Conservation (phyloP, 1,140 invertebrate genomes). For the Meloidogyne floridensis region DNA sequence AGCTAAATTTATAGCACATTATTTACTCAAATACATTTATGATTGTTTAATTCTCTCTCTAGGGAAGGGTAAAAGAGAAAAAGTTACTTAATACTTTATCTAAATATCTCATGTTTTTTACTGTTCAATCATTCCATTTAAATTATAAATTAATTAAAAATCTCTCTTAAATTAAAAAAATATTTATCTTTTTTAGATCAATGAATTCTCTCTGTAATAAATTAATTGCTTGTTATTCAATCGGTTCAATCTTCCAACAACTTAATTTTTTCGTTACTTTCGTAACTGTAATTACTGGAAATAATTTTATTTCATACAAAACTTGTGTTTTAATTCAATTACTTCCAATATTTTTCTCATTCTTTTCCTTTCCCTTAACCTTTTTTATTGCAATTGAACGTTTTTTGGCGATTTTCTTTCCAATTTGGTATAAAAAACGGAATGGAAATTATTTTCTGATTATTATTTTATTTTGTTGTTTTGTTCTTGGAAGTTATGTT, state of each 20-base stretch:
- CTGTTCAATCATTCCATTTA: too few relatives aligned
- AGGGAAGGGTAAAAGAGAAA: too few relatives aligned
- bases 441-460: neutral
- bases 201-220: slow-evolving; percentile 16
- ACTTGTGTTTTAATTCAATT: slow-evolving; percentile 17
- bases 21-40: too few relatives aligned
- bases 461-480: neutral
- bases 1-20: too few relatives aligned
- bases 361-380: slow-evolving; percentile 2
- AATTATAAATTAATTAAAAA: too few relatives aligned
- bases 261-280: slow-evolving; percentile 22
- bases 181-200: slow-evolving; percentile 5
- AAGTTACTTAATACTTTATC: too few relatives aligned
- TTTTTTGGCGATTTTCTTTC: slow-evolving; percentile 7
- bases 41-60: too few relatives aligned
- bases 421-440: slow-evolving; percentile 16
- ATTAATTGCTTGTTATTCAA: slow-evolving; percentile 21
- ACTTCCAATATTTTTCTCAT: slow-evolving; percentile 13
- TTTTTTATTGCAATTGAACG: slow-evolving; percentile 16
- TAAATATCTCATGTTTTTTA: too few relatives aligned
- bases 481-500: neutral
- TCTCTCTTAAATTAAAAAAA: too few relatives aligned
- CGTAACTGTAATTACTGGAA: slow-evolving; percentile 3
- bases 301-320: slow-evolving; percentile 13
- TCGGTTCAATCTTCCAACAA: slow-evolving; percentile 19